Percentiles rank a stretch among this genome's conserved stretches.
Evolutionary conservation across 2,888 invertebrate species (phyloP).

Genomic region (Arrhopalites spinosus): DNA sequence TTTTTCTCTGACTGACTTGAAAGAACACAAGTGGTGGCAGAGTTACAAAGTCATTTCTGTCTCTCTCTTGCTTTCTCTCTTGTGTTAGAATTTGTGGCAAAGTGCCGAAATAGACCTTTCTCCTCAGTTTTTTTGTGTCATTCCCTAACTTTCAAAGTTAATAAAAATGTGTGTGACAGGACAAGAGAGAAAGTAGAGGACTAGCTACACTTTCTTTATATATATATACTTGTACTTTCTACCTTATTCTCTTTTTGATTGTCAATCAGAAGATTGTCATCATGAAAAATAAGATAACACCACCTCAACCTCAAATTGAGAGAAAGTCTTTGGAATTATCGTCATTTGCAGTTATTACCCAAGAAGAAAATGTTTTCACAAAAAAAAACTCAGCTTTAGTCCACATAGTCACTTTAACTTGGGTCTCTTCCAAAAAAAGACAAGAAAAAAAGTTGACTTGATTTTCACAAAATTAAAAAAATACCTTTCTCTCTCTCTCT

Average conservation of each 20-base stretch:
- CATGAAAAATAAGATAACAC: neutral
- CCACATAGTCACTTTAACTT: no score
- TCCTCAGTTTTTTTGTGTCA: neutral
- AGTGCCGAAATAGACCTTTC: slow-evolving; percentile 22
- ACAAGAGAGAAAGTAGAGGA: neutral
- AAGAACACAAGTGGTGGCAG: neutral
- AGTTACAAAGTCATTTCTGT: slow-evolving; percentile 9
- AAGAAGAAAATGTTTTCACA: no score
- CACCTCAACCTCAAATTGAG: no score
- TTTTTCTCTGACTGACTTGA: neutral
- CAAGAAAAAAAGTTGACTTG: no score
- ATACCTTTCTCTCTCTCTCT: no score
- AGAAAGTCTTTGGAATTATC: neutral
- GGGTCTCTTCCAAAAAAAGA: no score
- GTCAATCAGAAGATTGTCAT: neutral
- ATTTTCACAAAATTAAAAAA: no score
- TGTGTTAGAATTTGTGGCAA: slow-evolving; percentile 14
- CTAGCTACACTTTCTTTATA: neutral
- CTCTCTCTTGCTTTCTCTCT: neutral
- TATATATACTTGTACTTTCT: no score
- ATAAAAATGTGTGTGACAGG: neutral
- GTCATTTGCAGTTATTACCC: slow-evolving; percentile 1
- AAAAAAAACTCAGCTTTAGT: no score
- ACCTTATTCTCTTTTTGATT: slow-evolving; percentile 1
- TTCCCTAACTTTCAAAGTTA: slow-evolving; percentile 3